phyloP scores from a whole-genome alignment of 2,888 invertebrate species.

The Carcina quercana region DNA sequence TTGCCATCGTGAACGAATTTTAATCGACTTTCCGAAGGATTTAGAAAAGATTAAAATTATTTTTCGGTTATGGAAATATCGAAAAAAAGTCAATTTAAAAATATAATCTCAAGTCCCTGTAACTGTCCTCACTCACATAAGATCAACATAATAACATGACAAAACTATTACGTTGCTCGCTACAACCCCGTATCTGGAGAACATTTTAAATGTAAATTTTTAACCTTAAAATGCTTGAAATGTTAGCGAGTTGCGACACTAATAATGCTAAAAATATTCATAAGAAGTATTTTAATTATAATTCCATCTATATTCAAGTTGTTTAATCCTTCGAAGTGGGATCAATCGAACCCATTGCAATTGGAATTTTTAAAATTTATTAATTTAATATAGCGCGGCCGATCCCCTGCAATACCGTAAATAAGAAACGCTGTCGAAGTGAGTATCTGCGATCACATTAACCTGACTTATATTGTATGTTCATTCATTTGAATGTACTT shows the following conservation, averaged over 20 bases:
- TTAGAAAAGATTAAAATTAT: too few species aligned
- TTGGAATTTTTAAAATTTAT: constrained; percentile 35
- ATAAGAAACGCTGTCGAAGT: too few species aligned
- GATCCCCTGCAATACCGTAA: constrained; percentile 26
- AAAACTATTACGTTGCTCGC: constrained; percentile 6
- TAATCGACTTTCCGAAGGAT: too few species aligned
- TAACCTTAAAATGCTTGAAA: constrained; percentile 13
- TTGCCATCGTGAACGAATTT: too few species aligned
- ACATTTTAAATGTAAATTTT: constrained; percentile 16
- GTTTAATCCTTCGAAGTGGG: constrained; percentile 39
- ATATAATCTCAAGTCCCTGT: not conserved
- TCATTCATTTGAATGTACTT: too few species aligned
- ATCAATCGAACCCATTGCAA: constrained; percentile 28
- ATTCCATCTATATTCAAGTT: constrained; percentile 37
- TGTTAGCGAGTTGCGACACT: constrained; percentile 21
- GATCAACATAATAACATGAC: constrained; percentile 8
- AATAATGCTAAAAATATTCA: constrained; percentile 35
- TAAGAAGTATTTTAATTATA: constrained; percentile 55
- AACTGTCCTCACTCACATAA: constrained; percentile 1
- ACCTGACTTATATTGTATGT: too few species aligned
- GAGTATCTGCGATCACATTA: too few species aligned
- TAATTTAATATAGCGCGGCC: constrained; percentile 25
- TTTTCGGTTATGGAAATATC: too few species aligned
- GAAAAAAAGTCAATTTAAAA: too few species aligned
- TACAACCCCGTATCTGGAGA: constrained; percentile 4